These are phyloP conservation scores for Chlorops oryzae DNA, from an alignment of 1,140 invertebrate genomes.

Conservation along the genomic window DNA sequence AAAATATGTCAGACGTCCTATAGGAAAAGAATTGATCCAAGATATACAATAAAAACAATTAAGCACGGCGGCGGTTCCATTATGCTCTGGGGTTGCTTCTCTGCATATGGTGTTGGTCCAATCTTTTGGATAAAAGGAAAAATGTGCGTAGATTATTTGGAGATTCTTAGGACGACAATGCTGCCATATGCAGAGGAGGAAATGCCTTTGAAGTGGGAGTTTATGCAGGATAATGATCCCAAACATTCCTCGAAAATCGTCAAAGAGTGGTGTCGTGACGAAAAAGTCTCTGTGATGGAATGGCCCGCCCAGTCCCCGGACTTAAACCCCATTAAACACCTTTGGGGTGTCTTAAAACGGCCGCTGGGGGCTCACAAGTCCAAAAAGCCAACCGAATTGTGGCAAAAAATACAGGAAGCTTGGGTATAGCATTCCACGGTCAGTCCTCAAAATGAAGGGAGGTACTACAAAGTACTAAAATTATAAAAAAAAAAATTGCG, in stretches of 20 bases:
- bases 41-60: slow-evolving; percentile 18
- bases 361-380: no score
- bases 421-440: no score
- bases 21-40: slow-evolving; percentile 8
- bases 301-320: slow-evolving; percentile 32
- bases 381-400: no score
- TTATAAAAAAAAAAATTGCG: no score
- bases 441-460: no score
- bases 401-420: no score
- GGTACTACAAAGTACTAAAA: no score
- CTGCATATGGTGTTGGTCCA: slow-evolving; percentile 11
- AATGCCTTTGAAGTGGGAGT: slow-evolving; percentile 23
- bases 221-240: slow-evolving; percentile 30
- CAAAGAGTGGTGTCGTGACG: slow-evolving; percentile 15
- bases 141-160: slow-evolving; percentile 14
- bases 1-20: no score
- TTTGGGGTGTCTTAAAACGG: slow-evolving; percentile 16
- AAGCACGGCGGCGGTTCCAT: no score
- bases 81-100: no score
- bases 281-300: slow-evolving; percentile 18
- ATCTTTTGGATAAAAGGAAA: slow-evolving; percentile 14
- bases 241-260: slow-evolving; percentile 23
- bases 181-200: slow-evolving; percentile 18
- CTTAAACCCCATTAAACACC: slow-evolving; percentile 32
- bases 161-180: slow-evolving; percentile 16